Evolutionary conservation across 2,888 invertebrate species (phyloP).

Genomic region (Drosophila dives): DNA sequence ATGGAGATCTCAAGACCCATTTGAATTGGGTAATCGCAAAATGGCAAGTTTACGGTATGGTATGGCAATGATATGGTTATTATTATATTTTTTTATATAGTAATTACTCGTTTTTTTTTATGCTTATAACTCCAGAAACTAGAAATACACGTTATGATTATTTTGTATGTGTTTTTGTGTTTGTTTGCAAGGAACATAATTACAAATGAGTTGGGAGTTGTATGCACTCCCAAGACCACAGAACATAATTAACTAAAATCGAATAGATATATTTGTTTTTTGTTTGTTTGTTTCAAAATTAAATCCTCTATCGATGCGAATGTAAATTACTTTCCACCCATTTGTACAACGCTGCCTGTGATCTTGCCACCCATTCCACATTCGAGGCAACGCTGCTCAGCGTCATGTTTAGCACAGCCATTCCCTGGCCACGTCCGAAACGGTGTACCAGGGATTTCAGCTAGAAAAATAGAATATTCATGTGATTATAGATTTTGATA

Average conservation of each 20-base stretch:
- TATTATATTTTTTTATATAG: slow-evolving; percentile 43
- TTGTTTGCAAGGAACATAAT: slow-evolving; percentile 82
- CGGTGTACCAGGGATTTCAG: slow-evolving; percentile 85
- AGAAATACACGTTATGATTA: slow-evolving; percentile 30
- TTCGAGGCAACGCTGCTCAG: slow-evolving; percentile 85
- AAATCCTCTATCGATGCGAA: slow-evolving; percentile 76
- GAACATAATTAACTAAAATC: slow-evolving; percentile 40
- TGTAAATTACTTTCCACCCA: slow-evolving; percentile 84
- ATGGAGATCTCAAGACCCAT: slow-evolving; percentile 53
- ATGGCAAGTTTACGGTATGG: slow-evolving; percentile 36
- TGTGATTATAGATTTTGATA: background rate
- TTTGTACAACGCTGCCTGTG: slow-evolving; percentile 84
- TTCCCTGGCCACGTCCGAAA: slow-evolving; percentile 85
- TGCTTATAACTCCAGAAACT: slow-evolving; percentile 14
- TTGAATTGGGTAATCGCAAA: slow-evolving; percentile 40
- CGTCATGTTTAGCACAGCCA: slow-evolving; percentile 85
- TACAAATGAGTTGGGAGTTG: slow-evolving; percentile 80
- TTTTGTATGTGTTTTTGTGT: slow-evolving; percentile 36
- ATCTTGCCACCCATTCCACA: slow-evolving; percentile 85
- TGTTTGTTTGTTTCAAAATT: slow-evolving; percentile 1
- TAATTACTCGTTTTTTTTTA: slow-evolving; percentile 8
- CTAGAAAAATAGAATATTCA: slow-evolving; percentile 59
- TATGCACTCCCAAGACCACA: slow-evolving; percentile 21
- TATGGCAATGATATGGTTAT: slow-evolving; percentile 78
- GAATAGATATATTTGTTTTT: slow-evolving; percentile 6